Conservation (phyloP, 2,113 vertebrate genomes). For the human (Homo sapiens) region GRCh38 chr16:72918001-72918500, state of each 20-base stretch:
- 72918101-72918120: neutral
- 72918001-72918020: neutral
- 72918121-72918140: neutral
- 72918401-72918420: neutral
- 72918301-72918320: rapidly evolving
- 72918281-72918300: rapidly evolving
- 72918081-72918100: neutral
- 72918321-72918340: neutral
- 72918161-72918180: neutral
- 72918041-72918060: neutral
- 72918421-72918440: neutral
- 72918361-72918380: rapidly evolving
- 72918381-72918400: neutral
- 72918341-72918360: no score
- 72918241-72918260: neutral
- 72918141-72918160: neutral
- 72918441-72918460: neutral
- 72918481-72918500: neutral
- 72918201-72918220: no score
- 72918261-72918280: neutral
- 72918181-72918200: rapidly evolving
- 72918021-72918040: neutral
- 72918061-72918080: neutral
- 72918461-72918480: neutral
- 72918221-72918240: neutral